A percentile compares a stretch with the other conserved stretches of the same genome.
Evolutionary conservation across 2,113 vertebrate species (phyloP).

Genomic region (Ibidorhyncha struthersii): DNA sequence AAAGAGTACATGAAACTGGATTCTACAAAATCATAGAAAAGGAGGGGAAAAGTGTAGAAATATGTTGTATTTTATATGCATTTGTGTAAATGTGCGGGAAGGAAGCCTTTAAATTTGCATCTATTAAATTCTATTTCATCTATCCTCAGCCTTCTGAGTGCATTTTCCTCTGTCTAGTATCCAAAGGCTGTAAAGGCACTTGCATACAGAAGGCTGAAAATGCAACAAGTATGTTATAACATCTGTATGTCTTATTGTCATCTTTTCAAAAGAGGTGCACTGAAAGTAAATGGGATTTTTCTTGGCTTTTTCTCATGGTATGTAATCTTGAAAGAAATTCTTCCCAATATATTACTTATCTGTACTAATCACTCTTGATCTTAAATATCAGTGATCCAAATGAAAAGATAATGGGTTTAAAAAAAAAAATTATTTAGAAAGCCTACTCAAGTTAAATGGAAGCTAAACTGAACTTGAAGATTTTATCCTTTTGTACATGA

Average conservation of each 20-base stretch:
- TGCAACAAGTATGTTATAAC: neutral
- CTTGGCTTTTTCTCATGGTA: neutral
- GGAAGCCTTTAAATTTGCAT: neutral
- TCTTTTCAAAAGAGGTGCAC: neutral
- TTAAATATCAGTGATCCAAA: neutral
- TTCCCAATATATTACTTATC: neutral
- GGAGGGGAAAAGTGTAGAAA: neutral
- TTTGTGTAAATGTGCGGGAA: neutral
- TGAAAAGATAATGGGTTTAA: neutral
- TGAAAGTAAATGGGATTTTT: neutral
- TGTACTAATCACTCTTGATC: neutral
- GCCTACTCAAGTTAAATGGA: neutral
- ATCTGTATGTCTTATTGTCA: neutral
- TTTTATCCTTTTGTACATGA: neutral
- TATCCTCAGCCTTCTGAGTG: neutral
- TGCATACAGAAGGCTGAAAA: neutral
- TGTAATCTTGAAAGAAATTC: neutral
- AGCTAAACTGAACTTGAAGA: neutral
- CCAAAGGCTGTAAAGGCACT: neutral
- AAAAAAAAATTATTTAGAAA: neutral
- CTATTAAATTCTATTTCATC: neutral
- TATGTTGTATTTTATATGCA: neutral
- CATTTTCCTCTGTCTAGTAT: neutral
- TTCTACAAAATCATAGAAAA: neutral
- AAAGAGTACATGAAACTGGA: neutral